phyloP scores from a whole-genome alignment of 2,888 invertebrate genomes.

The Trissolcus brochymenae region DNA sequence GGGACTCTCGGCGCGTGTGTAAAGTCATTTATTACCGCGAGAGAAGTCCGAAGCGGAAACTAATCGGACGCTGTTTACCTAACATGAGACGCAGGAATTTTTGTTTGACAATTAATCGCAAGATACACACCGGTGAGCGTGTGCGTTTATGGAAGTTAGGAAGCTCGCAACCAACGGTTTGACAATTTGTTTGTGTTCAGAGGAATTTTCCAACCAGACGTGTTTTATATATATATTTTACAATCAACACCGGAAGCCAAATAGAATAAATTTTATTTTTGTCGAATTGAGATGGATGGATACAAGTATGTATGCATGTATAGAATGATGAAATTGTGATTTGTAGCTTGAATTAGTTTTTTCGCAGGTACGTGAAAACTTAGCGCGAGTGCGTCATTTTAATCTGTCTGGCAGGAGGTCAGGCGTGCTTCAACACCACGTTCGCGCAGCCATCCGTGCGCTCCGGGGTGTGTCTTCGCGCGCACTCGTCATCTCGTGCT shows the following conservation, averaged over 20 bases:
- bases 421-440: conserved; percentile 66
- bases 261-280: not conserved
- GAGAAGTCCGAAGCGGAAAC: conserved; percentile 24
- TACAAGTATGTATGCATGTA: not conserved
- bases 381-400: conserved; percentile 69
- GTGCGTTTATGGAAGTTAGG: conserved; percentile 1
- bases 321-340: not conserved
- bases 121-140: not conserved
- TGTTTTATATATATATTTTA: not conserved
- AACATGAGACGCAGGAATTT: conserved; percentile 20
- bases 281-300: no score
- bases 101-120: conserved; percentile 25
- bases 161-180: not conserved
- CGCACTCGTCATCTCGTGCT: conserved; percentile 49
- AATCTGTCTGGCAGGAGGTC: conserved; percentile 74
- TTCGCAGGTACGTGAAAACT: conserved; percentile 58
- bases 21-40: conserved; percentile 40
- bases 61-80: conserved; percentile 38
- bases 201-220: not conserved
- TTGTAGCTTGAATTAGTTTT: conserved; percentile 71
- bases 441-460: conserved; percentile 66
- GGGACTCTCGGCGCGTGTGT: conserved; percentile 26
- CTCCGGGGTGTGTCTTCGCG: conserved; percentile 62
- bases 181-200: not conserved
- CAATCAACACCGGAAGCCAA: not conserved